Evolutionary conservation across 2,797 vertebrate species (phyloP).

Genomic region (Diglossa cyanea): DNA sequence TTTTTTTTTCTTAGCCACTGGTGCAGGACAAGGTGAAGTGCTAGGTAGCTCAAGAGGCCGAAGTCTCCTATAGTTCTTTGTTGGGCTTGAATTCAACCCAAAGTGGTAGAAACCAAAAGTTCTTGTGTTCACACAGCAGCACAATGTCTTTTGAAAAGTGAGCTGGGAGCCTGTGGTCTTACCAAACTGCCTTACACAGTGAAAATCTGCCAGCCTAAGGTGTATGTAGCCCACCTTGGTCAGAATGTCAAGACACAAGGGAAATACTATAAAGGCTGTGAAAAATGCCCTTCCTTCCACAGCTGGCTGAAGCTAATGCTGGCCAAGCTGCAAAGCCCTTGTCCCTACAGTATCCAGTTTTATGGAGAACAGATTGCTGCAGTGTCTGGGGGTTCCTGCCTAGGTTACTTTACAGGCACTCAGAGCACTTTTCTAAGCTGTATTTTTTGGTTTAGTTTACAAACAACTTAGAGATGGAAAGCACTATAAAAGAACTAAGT

Average conservation of each 20-base stretch:
- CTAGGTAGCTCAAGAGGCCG: neutral
- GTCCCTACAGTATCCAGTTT: neutral
- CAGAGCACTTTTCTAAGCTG: neutral
- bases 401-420: neutral
- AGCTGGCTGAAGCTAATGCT: neutral
- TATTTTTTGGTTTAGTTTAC: neutral
- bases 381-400: neutral
- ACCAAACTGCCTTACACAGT: neutral
- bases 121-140: neutral
- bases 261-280: neutral
- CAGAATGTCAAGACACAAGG: neutral
- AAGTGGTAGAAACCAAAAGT: neutral
- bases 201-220: neutral
- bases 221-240: accelerated
- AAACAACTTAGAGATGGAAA: neutral
- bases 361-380: neutral
- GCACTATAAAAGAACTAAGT: neutral
- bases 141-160: accelerated
- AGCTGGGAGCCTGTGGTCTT: neutral
- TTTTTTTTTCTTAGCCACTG: neutral
- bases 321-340: neutral
- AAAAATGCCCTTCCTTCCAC: neutral
- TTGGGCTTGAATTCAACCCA: neutral
- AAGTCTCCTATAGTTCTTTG: neutral
- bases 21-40: neutral